Percentiles rank a stretch among this genome's conserved stretches.
Evolutionary conservation across 2,797 vertebrate species (phyloP).

Genomic region (Bucorvus abyssinicus): DNA sequence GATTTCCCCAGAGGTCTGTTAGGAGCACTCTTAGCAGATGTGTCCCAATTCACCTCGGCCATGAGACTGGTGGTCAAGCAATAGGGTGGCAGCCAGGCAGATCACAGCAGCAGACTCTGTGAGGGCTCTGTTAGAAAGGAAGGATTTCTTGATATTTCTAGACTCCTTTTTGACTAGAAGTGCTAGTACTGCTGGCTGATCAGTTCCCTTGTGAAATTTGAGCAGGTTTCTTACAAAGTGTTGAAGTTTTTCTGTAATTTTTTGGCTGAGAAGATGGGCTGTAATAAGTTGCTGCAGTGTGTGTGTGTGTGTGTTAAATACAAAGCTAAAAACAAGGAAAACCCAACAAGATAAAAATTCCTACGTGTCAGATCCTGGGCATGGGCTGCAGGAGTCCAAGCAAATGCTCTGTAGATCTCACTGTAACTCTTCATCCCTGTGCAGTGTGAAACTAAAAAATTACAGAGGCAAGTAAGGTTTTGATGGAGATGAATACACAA

Average conservation of each 20-base stretch:
- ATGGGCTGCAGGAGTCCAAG: neutral
- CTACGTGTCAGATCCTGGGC: rapidly evolving
- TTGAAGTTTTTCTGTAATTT: neutral
- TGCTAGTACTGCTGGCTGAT: neutral
- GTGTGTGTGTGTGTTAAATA: neutral
- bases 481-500: neutral
- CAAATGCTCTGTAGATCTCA: neutral
- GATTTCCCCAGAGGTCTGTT: neutral
- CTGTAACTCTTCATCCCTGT: neutral
- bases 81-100: neutral
- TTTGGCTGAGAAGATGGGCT: neutral
- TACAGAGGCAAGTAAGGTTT: neutral
- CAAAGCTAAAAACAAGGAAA: neutral
- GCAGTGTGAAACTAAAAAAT: neutral
- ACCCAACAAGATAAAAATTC: neutral
- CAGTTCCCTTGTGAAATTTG: neutral
- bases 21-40: neutral
- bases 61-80: neutral
- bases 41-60: neutral
- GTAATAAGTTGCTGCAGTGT: neutral
- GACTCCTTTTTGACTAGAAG: neutral
- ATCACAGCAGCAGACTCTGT: neutral
- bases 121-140: neutral
- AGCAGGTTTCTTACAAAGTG: neutral
- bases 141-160: neutral